Conservation (phyloP, 2,888 invertebrate species). For the Strigamia crassipes region DNA sequence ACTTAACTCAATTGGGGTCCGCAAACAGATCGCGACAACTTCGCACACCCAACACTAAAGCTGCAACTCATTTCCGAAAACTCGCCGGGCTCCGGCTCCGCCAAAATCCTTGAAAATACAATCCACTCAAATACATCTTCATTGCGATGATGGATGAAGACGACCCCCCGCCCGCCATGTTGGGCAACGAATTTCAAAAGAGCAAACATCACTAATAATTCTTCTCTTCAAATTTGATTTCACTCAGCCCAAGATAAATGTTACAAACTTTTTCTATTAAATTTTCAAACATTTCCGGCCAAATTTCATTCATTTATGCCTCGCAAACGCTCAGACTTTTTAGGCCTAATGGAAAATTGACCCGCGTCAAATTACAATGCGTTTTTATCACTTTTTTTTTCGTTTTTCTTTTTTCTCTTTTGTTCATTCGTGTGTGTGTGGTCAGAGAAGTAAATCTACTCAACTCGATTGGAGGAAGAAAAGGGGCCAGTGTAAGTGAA, state of each 20-base stretch:
- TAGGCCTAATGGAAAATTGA: neutral
- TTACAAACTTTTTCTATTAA: slow-evolving; percentile 7
- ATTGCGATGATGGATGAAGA: slow-evolving; percentile 42
- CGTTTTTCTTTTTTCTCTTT: neutral
- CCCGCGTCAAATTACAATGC: slow-evolving; percentile 1
- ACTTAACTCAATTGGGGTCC: slow-evolving; percentile 35
- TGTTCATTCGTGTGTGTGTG: slow-evolving; percentile 42
- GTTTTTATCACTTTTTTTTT: neutral
- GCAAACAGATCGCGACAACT: slow-evolving; percentile 42
- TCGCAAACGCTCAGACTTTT: too few relatives aligned
- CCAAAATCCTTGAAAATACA: neutral
- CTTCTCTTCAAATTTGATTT: slow-evolving; percentile 29
- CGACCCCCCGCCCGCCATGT: slow-evolving; percentile 31
- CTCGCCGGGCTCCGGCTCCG: neutral
- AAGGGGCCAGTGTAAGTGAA: slow-evolving; percentile 33
- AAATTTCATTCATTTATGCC: neutral
- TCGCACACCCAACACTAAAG: slow-evolving; percentile 38
- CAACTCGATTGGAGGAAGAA: slow-evolving; percentile 41
- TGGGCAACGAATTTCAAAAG: slow-evolving; percentile 40
- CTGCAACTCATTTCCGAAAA: neutral
- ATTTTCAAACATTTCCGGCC: neutral
- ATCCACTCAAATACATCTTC: slow-evolving; percentile 18
- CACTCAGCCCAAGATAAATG: neutral
- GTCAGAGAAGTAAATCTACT: slow-evolving; percentile 34
- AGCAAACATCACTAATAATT: slow-evolving; percentile 22